Conservation (phyloP, 2,113 vertebrate species). For the Perccottus glenii region DNA sequence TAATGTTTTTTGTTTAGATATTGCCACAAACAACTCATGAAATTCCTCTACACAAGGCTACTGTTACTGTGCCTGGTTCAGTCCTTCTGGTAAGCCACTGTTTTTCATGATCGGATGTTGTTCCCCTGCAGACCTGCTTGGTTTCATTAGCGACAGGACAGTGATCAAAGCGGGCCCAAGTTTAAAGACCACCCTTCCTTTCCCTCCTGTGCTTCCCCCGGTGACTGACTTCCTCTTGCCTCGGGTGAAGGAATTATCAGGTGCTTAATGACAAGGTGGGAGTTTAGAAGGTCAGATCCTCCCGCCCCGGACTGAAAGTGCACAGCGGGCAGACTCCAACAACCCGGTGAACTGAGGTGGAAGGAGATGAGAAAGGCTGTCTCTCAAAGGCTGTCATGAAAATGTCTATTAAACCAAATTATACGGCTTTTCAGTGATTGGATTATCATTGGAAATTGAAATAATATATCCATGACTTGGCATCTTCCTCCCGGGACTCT, state of each 20-base stretch:
- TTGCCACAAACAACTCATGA: too few relatives aligned
- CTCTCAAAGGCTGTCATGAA: conserved; percentile 8
- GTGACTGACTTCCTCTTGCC: conserved; percentile 58
- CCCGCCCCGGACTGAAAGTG: conserved; percentile 29
- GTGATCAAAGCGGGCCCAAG: conserved; percentile 64
- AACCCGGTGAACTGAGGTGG: neutral
- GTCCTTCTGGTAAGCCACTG: neutral
- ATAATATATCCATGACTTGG: neutral
- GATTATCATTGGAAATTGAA: neutral
- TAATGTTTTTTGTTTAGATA: too few relatives aligned
- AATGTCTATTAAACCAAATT: neutral
- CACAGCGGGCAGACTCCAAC: conserved; percentile 18
- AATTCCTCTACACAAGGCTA: neutral
- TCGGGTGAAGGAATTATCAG: conserved; percentile 56
- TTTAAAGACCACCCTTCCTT: conserved; percentile 23
- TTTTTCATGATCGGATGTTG: conserved; percentile 35
- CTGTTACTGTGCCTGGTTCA: neutral
- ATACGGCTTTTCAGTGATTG: neutral
- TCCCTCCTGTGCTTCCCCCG: conserved; percentile 23
- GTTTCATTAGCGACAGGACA: conserved; percentile 43
- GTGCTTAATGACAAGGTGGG: conserved; percentile 56
- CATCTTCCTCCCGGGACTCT: neutral
- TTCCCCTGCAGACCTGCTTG: conserved; percentile 50
- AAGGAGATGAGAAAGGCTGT: conserved; percentile 6
- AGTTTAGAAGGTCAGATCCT: conserved; percentile 50